Evolutionary conservation across 2,797 vertebrate species (phyloP), one percentile per base, ranked within the genome.

Genomic region (Australoheros facetus): DNA sequence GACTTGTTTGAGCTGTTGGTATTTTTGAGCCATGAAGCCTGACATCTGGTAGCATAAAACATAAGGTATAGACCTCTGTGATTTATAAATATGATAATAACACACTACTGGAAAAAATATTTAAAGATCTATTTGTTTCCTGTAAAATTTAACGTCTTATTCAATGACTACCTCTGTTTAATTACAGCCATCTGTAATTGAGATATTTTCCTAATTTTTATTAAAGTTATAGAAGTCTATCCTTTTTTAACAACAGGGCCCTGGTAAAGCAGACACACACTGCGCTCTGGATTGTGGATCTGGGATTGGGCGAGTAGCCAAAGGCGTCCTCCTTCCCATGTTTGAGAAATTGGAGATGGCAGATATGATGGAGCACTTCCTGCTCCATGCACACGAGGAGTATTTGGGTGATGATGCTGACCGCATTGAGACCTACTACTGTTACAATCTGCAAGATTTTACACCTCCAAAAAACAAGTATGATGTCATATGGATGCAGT

Each of bases 401-500:
- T 99, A 98, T 89, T 93, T 99, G 19, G 96, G 95, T 2, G 93
- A 91, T 0, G 93, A 94, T 26, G 96, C 95, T 0, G 95, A 97
- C 90, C 96, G 96, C 66, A 96, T 98, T 1, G 95, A 98, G 85
- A 96, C 93, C 13, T 98, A 97, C 90, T 97, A 97, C 93, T 98
- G 98, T 92, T 96, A 94, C 92, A 94, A 95, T 87, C 95, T 99
- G 79, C 97, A 99, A 85, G 97, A 99, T 55, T 97, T 98, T 85
- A 97, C 92, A 0, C 97, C 97, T 0, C 86, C 92, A 0, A 71
- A 88, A 1, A 92, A 93, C 45, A 97, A 96, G 92, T 99, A 99
- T 0, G 97, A 99, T 14, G 96, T 98, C 89, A 95, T 99, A 94
- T 99, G 98, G 98, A 98, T 99, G 87, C 98, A 99, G 87, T 99